Conservation (phyloP, 2,113 vertebrate genomes). For the Ailuropoda melanoleuca region DNA sequence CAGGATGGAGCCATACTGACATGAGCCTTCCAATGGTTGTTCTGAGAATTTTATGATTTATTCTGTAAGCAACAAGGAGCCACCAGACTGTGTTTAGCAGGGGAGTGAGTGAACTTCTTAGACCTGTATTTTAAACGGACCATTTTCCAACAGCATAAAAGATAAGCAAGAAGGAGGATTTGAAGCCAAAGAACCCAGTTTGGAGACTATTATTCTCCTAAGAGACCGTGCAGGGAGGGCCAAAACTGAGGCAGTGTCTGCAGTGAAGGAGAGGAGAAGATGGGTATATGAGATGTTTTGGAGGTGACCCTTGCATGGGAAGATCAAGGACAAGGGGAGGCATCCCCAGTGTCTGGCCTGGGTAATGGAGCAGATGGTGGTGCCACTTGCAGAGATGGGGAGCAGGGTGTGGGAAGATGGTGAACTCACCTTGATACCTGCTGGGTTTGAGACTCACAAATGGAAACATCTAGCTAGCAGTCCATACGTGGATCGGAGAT, state of each 20-base stretch:
- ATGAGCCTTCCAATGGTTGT: not conserved
- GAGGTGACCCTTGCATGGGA: not conserved
- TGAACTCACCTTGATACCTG: not conserved
- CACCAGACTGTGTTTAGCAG: not conserved
- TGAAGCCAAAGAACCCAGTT: not conserved
- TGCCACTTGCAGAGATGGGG: not conserved
- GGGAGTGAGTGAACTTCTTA: not conserved
- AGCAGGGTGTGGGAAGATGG: not conserved
- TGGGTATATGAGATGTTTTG: not conserved
- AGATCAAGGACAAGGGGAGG: not conserved
- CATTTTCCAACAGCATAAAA: not conserved
- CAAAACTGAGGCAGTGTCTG: not conserved
- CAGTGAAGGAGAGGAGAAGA: not conserved
- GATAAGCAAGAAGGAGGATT: not conserved
- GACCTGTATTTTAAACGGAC: not conserved
- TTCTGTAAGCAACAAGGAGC: not conserved
- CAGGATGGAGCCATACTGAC: not conserved
- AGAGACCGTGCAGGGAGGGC: not conserved
- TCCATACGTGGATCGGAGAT: not conserved
- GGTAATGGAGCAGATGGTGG: not conserved
- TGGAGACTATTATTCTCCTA: not conserved
- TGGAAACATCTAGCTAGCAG: constrained; percentile 22
- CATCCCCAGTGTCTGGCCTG: too few relatives aligned
- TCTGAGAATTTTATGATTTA: not conserved
- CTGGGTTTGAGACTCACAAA: not conserved